These are phyloP conservation scores for Smutsia temminckii DNA, from an alignment of 2,797 vertebrate genomes.

Conservation along the genomic window DNA sequence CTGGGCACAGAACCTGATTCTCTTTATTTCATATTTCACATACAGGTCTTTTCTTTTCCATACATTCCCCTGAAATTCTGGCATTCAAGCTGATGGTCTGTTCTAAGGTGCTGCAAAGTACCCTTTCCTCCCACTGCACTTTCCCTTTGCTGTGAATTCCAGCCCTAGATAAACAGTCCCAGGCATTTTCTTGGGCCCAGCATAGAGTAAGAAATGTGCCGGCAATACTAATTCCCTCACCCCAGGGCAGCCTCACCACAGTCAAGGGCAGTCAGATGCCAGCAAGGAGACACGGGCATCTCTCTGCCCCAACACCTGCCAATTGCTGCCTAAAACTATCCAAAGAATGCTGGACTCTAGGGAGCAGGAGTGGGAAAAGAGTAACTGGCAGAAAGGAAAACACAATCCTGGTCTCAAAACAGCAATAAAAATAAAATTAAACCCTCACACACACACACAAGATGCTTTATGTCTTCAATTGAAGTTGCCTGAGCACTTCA, in stretches of 20 bases:
- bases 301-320: slow-evolving; percentile 63
- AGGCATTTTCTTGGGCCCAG: not conserved
- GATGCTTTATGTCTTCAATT: slow-evolving; percentile 76
- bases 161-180: not conserved
- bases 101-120: not conserved
- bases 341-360: slow-evolving; percentile 63
- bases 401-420: slow-evolving; percentile 74
- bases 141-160: not conserved
- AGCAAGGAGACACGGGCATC: not conserved
- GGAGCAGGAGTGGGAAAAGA: slow-evolving; percentile 68
- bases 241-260: not conserved
- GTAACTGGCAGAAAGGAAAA: slow-evolving; percentile 78
- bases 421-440: slow-evolving; percentile 79
- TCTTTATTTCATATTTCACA: not conserved
- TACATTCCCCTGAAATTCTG: not conserved
- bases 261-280: slow-evolving; percentile 10
- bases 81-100: not conserved
- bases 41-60: not conserved
- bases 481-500: slow-evolving; percentile 79
- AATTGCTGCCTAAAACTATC: slow-evolving; percentile 58
- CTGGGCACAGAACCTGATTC: not conserved
- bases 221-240: not conserved
- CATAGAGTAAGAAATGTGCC: not conserved
- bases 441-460: slow-evolving; percentile 52
- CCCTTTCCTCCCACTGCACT: not conserved